A percentile compares a stretch with the other conserved stretches of the same genome.
These are phyloP conservation scores for Lepidothrix coronata DNA, from an alignment of 2,113 vertebrate genomes.

Conservation along the genomic window DNA sequence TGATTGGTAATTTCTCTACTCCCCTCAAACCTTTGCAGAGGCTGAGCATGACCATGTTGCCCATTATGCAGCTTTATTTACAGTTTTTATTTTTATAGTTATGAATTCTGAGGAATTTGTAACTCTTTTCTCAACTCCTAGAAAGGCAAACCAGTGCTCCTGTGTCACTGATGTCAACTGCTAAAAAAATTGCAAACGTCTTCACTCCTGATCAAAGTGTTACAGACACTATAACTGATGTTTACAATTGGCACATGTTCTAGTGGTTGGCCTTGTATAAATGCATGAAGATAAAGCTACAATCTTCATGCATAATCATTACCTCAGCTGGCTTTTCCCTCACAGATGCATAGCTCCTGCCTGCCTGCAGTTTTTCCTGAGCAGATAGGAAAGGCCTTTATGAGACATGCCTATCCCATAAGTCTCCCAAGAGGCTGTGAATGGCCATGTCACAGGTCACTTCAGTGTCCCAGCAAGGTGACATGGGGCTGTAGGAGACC, in stretches of 20 bases:
- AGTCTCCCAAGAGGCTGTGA: background rate
- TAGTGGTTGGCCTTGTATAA: background rate
- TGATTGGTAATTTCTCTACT: background rate
- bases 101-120: background rate
- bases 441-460: background rate
- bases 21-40: background rate
- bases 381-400: background rate
- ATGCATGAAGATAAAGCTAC: background rate
- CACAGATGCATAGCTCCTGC: rapidly evolving
- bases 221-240: background rate
- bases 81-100: background rate
- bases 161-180: background rate
- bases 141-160: background rate
- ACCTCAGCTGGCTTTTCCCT: background rate
- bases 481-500: background rate
- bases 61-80: background rate
- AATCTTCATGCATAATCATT: background rate
- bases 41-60: background rate
- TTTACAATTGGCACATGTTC: background rate
- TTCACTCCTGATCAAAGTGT: background rate
- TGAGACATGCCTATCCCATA: background rate
- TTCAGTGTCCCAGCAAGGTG: background rate
- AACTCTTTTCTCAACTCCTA: background rate
- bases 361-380: background rate
- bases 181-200: background rate